These are phyloP conservation scores for Monoplex corrugatus DNA, from an alignment of 2,888 invertebrate genomes.

Conservation along the genomic window DNA sequence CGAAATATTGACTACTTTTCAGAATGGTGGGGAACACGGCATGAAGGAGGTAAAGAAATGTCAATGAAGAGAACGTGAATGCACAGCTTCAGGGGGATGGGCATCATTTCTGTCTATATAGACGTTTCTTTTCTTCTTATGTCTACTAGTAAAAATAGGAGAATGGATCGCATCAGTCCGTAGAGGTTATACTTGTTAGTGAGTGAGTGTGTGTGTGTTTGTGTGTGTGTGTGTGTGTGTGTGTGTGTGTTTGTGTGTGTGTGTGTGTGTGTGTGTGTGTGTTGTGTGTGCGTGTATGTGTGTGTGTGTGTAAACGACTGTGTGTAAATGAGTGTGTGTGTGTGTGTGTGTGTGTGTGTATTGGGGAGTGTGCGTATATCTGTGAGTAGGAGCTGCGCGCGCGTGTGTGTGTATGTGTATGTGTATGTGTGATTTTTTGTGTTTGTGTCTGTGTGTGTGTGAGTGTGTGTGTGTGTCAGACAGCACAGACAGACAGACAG, in stretches of 20 bases:
- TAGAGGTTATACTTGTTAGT: neutral
- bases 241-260: constrained; percentile 13
- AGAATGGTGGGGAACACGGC: too few species aligned
- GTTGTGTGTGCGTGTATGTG: neutral
- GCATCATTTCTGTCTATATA: too few species aligned
- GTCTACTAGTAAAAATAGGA: too few species aligned
- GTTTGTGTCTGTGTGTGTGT: neutral
- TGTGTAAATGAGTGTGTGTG: too few species aligned
- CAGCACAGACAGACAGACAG: neutral
- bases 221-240: neutral
- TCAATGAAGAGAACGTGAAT: too few species aligned
- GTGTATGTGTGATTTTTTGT: neutral
- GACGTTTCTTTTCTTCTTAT: too few species aligned
- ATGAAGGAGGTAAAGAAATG: too few species aligned
- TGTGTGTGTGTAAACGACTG: too few species aligned
- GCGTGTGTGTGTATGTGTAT: constrained; percentile 2
- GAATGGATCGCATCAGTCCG: too few species aligned
- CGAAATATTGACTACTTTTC: too few species aligned
- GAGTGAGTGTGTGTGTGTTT: neutral
- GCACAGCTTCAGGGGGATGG: too few species aligned
- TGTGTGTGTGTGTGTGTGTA: neutral
- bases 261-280: too few species aligned
- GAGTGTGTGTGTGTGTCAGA: neutral
- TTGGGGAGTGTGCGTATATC: neutral
- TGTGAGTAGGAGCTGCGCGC: neutral